Evolutionary conservation across 2,113 vertebrate genomes (phyloP).

Genomic region (Sterrhoptilus dennistouni): DNA sequence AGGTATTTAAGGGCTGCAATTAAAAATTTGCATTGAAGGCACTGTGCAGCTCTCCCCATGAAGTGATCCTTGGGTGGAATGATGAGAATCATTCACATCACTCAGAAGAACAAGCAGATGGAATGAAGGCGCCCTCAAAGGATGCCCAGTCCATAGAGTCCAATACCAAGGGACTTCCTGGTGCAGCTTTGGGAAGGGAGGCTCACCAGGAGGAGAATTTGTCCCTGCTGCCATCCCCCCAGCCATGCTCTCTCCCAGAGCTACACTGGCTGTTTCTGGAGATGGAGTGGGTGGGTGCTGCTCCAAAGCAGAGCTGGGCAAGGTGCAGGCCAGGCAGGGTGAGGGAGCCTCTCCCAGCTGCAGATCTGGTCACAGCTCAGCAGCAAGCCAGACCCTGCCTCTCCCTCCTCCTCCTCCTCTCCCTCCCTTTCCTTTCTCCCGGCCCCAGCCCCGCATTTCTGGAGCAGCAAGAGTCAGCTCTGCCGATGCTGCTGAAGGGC

Average conservation of each 20-base stretch:
- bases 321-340: background rate
- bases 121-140: background rate
- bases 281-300: background rate
- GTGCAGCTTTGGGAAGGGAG: background rate
- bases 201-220: background rate
- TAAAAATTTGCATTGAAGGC: background rate
- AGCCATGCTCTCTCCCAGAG: background rate
- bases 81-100: background rate
- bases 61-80: background rate
- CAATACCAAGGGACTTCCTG: background rate
- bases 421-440: background rate
- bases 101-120: background rate
- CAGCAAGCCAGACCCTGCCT: background rate
- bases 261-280: background rate
- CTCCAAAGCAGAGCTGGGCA: background rate
- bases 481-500: constrained; percentile 24
- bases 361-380: background rate
- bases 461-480: constrained; percentile 10
- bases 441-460: background rate
- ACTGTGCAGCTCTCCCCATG: no score
- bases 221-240: background rate
- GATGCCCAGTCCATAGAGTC: background rate
- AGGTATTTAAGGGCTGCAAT: background rate
- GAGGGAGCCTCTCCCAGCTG: background rate
- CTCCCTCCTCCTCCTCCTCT: background rate